Evolutionary conservation across 2,888 invertebrate genomes (phyloP), one percentile per base, ranked within the genome.

Genomic region (Folsomia manolachei): DNA sequence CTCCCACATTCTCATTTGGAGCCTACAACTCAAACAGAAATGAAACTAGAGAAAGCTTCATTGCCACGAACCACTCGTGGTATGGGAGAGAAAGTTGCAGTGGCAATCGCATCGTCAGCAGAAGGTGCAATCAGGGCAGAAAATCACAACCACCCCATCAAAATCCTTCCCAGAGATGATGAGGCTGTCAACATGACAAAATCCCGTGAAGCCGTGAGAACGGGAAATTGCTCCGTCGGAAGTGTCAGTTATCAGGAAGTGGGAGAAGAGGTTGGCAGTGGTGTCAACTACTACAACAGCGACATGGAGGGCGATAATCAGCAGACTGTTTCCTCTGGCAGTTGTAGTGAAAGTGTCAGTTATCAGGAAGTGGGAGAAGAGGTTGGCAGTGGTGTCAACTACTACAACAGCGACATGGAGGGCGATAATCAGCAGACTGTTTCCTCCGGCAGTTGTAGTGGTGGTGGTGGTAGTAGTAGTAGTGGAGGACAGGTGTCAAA

Each of bases 101-200:
- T 39, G 4, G 14, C 4, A 39, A n/a, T n/a, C n/a, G n/a, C n/a
- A n/a, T n/a, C n/a, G n/a, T n/a, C n/a, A n/a, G n/a, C n/a, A n/a
- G 39, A 39, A 14, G 39, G 14, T 39, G 39, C 39, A 39, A 39
- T 39, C 14, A 4, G 4, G 39, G 14, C 4, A 14, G 39, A 39
- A 39, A 39, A 39, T 39, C 39, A 39, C 7, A 39, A 39, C n/a
- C n/a, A n/a, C n/a, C n/a, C n/a, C 39, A 39, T 39, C 39, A 39
- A 39, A 39, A 39, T 39, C 39, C 39, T 4, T 39, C 39, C 14
- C 14, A 14, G 39, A 4, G 39, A 39, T 39, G 39, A 39, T 39
- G 66, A 66, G 66, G n/a, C 64, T 64, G 64, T 64, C 64, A 64
- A 25, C 1, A 7, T 64, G 64, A 64, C 64, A 64, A 27, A 64